Evolutionary conservation across 2,113 vertebrate species (phyloP).

Genomic region (Tychaedon coryphoeus): DNA sequence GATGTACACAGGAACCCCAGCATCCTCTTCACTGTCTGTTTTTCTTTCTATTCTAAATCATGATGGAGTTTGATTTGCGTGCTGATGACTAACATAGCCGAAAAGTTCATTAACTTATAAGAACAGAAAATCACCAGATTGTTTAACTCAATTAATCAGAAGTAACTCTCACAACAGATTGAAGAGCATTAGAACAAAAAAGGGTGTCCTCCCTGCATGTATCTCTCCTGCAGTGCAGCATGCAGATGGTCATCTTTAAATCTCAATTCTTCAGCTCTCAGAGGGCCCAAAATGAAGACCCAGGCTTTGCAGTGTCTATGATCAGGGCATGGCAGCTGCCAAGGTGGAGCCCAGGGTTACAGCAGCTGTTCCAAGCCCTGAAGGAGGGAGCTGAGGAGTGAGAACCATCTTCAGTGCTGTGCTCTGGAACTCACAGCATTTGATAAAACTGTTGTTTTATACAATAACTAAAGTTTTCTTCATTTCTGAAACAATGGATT

Average conservation of each 20-base stretch:
- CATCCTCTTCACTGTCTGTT: background rate
- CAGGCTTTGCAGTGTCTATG: rapidly evolving
- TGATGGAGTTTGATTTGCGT: background rate
- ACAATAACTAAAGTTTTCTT: background rate
- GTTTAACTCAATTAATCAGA: constrained; percentile 40
- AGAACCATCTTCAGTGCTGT: background rate
- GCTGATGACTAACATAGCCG: background rate
- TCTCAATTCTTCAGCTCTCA: background rate
- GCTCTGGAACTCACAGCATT: background rate
- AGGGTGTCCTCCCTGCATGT: background rate
- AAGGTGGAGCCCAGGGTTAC: background rate
- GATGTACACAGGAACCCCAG: background rate
- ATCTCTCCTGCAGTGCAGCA: background rate
- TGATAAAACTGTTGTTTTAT: background rate
- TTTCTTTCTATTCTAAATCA: background rate
- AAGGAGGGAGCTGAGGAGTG: background rate
- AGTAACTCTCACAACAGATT: constrained; percentile 26
- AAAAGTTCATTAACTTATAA: background rate
- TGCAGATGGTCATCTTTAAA: constrained; percentile 1
- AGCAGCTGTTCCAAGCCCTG: background rate
- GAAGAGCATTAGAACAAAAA: constrained; percentile 31
- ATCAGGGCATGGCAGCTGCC: background rate
- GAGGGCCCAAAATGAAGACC: background rate
- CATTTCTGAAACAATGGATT: background rate
- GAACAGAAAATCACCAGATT: constrained; percentile 45